phyloP scores from a whole-genome alignment of 2,113 vertebrate species.

The Castor canadensis region DNA sequence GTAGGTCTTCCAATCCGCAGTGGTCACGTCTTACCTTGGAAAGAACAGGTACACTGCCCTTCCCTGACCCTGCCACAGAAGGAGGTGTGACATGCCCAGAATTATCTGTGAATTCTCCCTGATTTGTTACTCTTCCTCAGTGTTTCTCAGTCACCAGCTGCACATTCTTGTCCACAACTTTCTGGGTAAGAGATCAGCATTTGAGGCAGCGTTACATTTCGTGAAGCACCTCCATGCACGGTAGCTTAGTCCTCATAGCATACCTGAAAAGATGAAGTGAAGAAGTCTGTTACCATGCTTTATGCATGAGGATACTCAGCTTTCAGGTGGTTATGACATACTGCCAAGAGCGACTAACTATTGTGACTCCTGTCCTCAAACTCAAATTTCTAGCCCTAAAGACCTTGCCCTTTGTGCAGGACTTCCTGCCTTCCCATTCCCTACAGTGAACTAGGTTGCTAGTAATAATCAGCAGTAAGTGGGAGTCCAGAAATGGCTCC shows the following conservation, averaged over 20 bases:
- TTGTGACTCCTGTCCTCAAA: background rate
- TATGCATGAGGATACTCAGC: background rate
- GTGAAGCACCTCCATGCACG: background rate
- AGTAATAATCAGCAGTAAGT: background rate
- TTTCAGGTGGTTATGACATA: background rate
- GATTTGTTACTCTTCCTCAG: background rate
- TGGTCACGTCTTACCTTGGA: background rate
- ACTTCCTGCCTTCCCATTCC: background rate
- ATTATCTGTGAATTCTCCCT: background rate
- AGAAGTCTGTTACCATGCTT: background rate
- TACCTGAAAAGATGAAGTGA: background rate
- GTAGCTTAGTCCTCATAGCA: background rate
- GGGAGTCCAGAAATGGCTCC: background rate
- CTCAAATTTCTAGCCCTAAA: background rate
- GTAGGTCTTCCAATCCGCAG: background rate
- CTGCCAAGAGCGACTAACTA: background rate
- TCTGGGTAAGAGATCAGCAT: background rate
- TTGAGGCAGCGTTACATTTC: background rate
- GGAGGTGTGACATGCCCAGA: background rate
- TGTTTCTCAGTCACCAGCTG: constrained; percentile 20
- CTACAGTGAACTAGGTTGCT: background rate
- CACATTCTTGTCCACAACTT: background rate
- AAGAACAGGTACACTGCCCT: background rate
- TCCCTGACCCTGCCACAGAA: background rate
- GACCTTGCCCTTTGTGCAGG: background rate